Percentiles rank a stretch among this genome's conserved stretches.
Conservation (phyloP, 2,113 vertebrate genomes). For the Pardalotus punctatus region DNA sequence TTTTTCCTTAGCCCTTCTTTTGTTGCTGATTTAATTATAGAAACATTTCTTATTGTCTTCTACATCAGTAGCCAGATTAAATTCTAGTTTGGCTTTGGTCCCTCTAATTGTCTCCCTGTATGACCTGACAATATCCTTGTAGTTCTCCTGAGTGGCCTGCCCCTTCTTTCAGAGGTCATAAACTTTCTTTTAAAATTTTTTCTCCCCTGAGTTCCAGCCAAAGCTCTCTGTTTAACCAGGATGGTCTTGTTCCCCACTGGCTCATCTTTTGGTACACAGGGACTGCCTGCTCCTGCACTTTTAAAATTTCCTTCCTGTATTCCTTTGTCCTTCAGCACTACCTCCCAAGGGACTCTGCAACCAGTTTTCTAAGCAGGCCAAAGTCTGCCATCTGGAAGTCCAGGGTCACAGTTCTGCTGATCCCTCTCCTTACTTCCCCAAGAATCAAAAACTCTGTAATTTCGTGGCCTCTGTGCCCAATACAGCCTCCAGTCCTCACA, state of each 20-base stretch:
- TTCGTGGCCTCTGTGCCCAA: not conserved
- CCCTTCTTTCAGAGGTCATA: not conserved
- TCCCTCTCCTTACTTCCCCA: not conserved
- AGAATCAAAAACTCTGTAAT: not conserved
- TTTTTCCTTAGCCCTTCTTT: not conserved
- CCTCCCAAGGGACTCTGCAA: not conserved
- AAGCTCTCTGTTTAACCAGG: not conserved
- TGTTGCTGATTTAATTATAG: not conserved
- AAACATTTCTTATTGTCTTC: not conserved
- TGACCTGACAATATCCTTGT: not conserved
- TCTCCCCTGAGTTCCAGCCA: not conserved
- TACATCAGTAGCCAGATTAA: not conserved
- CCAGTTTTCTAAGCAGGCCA: not conserved
- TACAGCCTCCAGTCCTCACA: not conserved
- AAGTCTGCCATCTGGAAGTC: not conserved
- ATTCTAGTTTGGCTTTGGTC: not conserved
- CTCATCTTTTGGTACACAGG: not conserved
- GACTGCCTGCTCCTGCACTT: not conserved
- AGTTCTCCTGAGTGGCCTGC: not conserved
- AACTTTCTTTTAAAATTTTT: not conserved
- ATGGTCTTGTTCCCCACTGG: not conserved
- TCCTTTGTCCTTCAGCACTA: not conserved
- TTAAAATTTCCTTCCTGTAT: not conserved
- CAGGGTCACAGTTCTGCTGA: not conserved
- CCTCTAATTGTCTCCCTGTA: not conserved